Percentiles rank a stretch among this genome's conserved stretches.
These are phyloP conservation scores for Chanos chanos DNA, from an alignment of 2,797 vertebrate genomes.

Conservation along the genomic window DNA sequence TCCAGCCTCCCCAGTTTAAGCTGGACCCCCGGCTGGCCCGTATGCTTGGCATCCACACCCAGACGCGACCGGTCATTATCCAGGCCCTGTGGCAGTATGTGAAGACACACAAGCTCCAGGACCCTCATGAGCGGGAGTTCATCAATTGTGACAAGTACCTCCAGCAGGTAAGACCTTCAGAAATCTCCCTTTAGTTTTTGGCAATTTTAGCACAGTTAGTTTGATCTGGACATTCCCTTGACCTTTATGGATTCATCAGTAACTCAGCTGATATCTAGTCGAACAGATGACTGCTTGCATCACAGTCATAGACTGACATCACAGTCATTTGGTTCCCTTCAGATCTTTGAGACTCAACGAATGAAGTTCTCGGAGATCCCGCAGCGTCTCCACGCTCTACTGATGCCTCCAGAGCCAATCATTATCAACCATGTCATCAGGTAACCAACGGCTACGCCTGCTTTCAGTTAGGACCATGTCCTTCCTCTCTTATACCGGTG, in stretches of 20 bases:
- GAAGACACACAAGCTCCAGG: conserved; percentile 98
- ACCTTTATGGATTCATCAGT: too few species aligned
- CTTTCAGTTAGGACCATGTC: background rate
- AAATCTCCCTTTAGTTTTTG: background rate
- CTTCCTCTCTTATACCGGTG: background rate
- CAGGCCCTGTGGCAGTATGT: conserved; percentile 99
- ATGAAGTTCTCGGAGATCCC: conserved; percentile 99
- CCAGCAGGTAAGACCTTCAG: conserved; percentile 81
- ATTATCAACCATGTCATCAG: conserved; percentile 99
- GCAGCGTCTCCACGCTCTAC: conserved; percentile 91
- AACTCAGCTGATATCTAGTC: too few species aligned
- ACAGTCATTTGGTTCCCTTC: conserved; percentile 13
- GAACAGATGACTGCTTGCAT: too few species aligned
- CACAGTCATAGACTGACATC: background rate
- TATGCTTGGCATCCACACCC: conserved; percentile 95
- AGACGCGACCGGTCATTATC: conserved; percentile 97
- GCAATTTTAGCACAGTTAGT: too few species aligned
- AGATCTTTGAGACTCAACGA: conserved; percentile 96
- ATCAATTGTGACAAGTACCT: conserved; percentile 99
- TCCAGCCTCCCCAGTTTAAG: conserved; percentile 96
- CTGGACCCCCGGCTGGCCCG: conserved; percentile 94
- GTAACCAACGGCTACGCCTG: conserved; percentile 57
- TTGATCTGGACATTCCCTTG: too few species aligned
- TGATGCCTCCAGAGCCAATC: conserved; percentile 98
- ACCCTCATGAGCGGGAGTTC: conserved; percentile 95